Base-by-base conservation (phyloP, 2,888 invertebrate species). In the Lasioglossum oenotherae region DNA sequence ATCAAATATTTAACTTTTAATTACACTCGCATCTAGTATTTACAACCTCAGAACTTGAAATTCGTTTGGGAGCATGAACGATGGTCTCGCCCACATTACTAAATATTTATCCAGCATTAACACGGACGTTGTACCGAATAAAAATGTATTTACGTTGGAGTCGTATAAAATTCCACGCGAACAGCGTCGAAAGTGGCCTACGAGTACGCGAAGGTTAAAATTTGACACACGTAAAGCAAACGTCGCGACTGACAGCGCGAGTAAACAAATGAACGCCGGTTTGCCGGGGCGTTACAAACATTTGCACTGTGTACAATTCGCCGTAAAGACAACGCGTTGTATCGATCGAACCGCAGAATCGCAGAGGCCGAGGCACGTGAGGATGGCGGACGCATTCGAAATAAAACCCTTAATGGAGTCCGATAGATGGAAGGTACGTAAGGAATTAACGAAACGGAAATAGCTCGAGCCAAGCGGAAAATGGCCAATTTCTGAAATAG, bases 401-500 rank as follows among this genome's bases (percentile, higher is more conserved):
- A 44, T 46, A 46, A 76, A 77, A 81, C 77, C 35, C 76, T 73
- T 72, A 46, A 83, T 74, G 38, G 74, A 67, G 80, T 49, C 67
- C 23, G 35, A 73, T 74, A 27, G 44, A 73, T 27, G 81, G 64
- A 41, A 46, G 41, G 38, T 41, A 35, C 38, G 64, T 38, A 73
- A 64, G 60, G 73, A 77, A 81, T 80, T 81, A 78, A 73, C 74
- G 64, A 80, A 69, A 82, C 69, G 69, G 73, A 76, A 83, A 82
- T 69, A 57, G 69, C 57, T 76, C 38, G 49, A 80, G 76, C 53
- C 76, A 49, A 74, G 81, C 81, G 77, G 74, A 81, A 84, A 87
- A 86, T 84, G 80, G 86, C 38, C 86, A 87, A 87, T 87, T 84
- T 81, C 75, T 72, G 69, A 87, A 82, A 87, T 81, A 78, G 64